phyloP scores from a whole-genome alignment of 2,797 vertebrate genomes.

The Botia almorhae region DNA sequence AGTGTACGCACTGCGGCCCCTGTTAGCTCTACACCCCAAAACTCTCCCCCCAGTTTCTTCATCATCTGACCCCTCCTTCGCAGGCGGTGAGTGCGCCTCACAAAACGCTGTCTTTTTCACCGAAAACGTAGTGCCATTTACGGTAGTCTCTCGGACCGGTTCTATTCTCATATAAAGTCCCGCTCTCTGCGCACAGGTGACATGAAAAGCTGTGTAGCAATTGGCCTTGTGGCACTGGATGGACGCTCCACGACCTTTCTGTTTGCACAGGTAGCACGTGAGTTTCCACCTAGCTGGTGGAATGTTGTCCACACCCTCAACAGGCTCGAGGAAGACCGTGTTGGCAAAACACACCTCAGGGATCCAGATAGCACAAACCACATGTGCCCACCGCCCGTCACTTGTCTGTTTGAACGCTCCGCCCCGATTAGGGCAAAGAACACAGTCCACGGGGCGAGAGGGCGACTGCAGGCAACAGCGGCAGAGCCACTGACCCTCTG shows the following conservation, averaged over 20 bases:
- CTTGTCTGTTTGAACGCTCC: conserved; percentile 91
- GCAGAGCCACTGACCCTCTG: conserved; percentile 89
- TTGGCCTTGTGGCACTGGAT: conserved; percentile 90
- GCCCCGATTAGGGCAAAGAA: conserved; percentile 87
- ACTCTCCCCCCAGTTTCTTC: conserved; percentile 64
- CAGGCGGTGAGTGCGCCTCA: conserved; percentile 80
- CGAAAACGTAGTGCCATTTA: conserved; percentile 86
- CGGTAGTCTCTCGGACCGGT: conserved; percentile 84
- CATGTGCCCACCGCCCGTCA: conserved; percentile 87
- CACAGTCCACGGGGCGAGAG: conserved; percentile 84
- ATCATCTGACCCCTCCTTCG: conserved; percentile 70
- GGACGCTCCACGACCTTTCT: conserved; percentile 85
- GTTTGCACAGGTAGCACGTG: conserved; percentile 87
- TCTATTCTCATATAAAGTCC: conserved; percentile 92
- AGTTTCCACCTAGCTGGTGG: conserved; percentile 88
- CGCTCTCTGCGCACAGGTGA: conserved; percentile 86
- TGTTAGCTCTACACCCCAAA: conserved; percentile 71
- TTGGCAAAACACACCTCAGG: conserved; percentile 92
- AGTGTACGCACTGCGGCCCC: conserved; percentile 76
- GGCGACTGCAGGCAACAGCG: conserved; percentile 89
- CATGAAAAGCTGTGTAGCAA: conserved; percentile 90
- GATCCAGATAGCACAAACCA: conserved; percentile 91
- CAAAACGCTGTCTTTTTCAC: conserved; percentile 90
- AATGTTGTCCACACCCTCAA: conserved; percentile 87
- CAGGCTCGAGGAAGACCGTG: conserved; percentile 88